phyloP scores from a whole-genome alignment of 2,797 vertebrate species.

The Lepilemur ruficaudatus region DNA sequence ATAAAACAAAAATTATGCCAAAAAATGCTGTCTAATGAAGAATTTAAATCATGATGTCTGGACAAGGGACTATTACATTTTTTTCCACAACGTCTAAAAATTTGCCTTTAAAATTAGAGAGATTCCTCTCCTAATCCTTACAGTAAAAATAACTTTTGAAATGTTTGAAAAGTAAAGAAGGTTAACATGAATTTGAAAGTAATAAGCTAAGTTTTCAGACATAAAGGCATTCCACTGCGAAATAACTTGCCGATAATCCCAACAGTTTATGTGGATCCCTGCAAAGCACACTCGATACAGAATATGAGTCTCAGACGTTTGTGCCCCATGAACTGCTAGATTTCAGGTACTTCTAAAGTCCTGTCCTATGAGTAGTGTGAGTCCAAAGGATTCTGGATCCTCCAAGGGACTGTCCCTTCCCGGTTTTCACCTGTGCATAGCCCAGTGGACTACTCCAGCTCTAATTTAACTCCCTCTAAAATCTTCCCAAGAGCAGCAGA shows the following conservation, averaged over 20 bases:
- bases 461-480: background rate
- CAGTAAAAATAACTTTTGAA: conserved; percentile 39
- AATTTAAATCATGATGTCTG: background rate
- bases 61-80: background rate
- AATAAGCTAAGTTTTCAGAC: background rate
- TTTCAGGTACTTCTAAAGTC: background rate
- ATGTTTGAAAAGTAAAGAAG: conserved; percentile 10
- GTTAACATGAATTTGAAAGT: background rate
- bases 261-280: background rate
- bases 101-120: background rate
- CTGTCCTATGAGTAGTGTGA: background rate
- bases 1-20: background rate
- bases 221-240: background rate
- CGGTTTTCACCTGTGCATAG: background rate
- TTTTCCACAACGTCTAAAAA: background rate
- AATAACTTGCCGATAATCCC: background rate
- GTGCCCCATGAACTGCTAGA: background rate
- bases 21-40: background rate
- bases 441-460: background rate
- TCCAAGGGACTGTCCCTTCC: background rate
- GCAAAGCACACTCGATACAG: background rate
- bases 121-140: background rate
- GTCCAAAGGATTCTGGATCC: background rate
- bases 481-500: background rate
- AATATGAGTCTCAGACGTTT: background rate